These are phyloP conservation scores for Phaedon cochleariae DNA, from an alignment of 2,888 invertebrate genomes.

Conservation along the genomic window DNA sequence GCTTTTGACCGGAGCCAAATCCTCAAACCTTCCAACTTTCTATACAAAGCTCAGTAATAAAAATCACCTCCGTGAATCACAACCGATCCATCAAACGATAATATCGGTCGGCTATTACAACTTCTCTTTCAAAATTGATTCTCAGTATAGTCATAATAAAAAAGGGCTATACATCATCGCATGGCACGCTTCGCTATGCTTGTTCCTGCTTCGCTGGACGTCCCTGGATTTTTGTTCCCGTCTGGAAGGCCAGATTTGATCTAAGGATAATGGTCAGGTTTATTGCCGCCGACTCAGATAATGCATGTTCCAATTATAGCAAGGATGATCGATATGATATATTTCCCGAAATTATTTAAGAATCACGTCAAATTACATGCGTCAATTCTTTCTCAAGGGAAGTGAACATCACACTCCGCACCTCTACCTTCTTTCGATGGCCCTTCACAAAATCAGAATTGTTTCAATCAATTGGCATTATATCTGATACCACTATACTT, in stretches of 20 bases:
- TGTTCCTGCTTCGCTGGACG: slow-evolving; percentile 19
- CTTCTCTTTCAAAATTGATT: slow-evolving; percentile 50
- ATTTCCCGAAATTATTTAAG: too few relatives aligned
- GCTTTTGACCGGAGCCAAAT: slow-evolving; percentile 50
- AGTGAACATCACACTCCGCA: too few relatives aligned
- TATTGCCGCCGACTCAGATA: background rate
- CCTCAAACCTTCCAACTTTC: slow-evolving; percentile 56
- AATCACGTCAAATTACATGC: too few relatives aligned
- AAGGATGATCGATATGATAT: background rate
- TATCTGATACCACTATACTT: too few relatives aligned
- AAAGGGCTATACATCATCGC: slow-evolving; percentile 55
- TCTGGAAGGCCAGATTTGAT: background rate
- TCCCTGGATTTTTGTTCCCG: slow-evolving; percentile 15
- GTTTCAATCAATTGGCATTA: too few relatives aligned
- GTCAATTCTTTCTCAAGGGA: too few relatives aligned
- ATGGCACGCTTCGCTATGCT: slow-evolving; percentile 46
- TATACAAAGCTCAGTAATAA: slow-evolving; percentile 57
- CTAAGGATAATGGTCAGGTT: slow-evolving; percentile 11
- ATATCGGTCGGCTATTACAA: slow-evolving; percentile 58
- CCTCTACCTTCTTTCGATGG: too few relatives aligned
- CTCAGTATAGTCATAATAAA: slow-evolving; percentile 53
- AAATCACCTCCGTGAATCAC: slow-evolving; percentile 61
- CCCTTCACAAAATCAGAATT: too few relatives aligned
- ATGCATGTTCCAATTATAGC: background rate
- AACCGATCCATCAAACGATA: slow-evolving; percentile 60